Conservation (phyloP, 2,888 invertebrate species). For the Volucella zonaria region DNA sequence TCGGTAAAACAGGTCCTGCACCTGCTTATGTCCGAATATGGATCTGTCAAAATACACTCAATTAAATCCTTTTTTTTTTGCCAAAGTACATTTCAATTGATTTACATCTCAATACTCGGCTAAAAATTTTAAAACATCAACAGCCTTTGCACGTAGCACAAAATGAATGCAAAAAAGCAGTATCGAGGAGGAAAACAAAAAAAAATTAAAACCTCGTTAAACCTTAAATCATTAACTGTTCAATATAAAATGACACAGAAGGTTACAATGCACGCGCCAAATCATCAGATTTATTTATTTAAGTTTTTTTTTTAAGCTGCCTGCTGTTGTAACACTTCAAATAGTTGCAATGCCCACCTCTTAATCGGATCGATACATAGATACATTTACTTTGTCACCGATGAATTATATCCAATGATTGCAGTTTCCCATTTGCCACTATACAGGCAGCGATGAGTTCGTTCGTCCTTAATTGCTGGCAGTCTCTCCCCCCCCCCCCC, state of each 20-base stretch:
- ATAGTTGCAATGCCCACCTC: constrained; percentile 1
- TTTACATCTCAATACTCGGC: too few relatives aligned
- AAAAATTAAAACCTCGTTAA: not conserved
- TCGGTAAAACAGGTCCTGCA: too few relatives aligned
- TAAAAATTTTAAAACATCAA: not conserved
- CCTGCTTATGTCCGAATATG: too few relatives aligned
- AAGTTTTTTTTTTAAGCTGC: not conserved
- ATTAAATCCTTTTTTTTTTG: too few relatives aligned
- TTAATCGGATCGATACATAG: constrained; percentile 7
- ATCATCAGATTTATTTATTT: constrained; percentile 47
- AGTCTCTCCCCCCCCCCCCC: too few relatives aligned
- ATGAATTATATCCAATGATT: constrained; percentile 59
- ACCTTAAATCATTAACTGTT: constrained; percentile 35
- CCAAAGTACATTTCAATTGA: too few relatives aligned
- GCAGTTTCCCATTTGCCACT: constrained; percentile 52
- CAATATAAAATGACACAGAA: constrained; percentile 15
- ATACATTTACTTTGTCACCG: constrained; percentile 64
- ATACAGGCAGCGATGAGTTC: constrained; percentile 25
- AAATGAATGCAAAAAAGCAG: not conserved
- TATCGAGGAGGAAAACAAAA: not conserved
- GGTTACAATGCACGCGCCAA: constrained; percentile 31
- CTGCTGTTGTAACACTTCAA: not conserved
- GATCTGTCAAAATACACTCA: too few relatives aligned
- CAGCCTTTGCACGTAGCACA: not conserved
- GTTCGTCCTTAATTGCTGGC: too few relatives aligned